Evolutionary conservation across 2,113 vertebrate species (phyloP).

Genomic region (Rafetus swinhoei): DNA sequence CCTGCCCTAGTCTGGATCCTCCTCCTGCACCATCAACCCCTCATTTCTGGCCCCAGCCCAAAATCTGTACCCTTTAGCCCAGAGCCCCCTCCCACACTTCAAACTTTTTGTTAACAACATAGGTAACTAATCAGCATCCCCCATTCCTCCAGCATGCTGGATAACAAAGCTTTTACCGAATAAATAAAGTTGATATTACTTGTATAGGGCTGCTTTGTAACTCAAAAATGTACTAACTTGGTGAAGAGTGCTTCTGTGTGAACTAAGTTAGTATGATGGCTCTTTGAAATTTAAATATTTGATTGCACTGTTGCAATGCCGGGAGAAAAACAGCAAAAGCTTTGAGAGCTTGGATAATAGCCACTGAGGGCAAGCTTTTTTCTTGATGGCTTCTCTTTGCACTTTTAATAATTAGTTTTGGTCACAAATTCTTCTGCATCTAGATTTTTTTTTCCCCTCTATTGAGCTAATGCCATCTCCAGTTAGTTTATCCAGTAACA

Average conservation of each 20-base stretch:
- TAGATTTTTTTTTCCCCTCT: rapidly evolving
- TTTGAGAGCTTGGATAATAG: neutral
- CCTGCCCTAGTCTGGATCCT: no score
- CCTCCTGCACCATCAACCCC: no score
- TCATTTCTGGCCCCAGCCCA: no score
- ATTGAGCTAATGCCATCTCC: neutral
- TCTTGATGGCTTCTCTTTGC: rapidly evolving
- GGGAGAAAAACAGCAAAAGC: neutral
- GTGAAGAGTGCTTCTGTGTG: rapidly evolving
- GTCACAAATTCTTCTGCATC: neutral
- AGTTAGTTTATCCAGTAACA: rapidly evolving
- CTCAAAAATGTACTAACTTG: neutral
- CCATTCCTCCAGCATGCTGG: no score
- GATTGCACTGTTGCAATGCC: neutral
- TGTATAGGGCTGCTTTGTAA: neutral
- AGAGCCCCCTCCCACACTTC: no score
- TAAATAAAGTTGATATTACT: neutral
- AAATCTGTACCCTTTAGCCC: no score
- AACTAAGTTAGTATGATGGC: neutral
- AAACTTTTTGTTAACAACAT: no score
- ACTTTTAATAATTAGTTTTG: neutral
- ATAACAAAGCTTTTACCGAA: neutral
- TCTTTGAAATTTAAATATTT: neutral
- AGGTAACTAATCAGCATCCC: no score
- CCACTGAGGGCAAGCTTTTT: neutral